Evolutionary conservation across 2,888 invertebrate genomes (phyloP).

Genomic region (Tinea semifulvella): DNA sequence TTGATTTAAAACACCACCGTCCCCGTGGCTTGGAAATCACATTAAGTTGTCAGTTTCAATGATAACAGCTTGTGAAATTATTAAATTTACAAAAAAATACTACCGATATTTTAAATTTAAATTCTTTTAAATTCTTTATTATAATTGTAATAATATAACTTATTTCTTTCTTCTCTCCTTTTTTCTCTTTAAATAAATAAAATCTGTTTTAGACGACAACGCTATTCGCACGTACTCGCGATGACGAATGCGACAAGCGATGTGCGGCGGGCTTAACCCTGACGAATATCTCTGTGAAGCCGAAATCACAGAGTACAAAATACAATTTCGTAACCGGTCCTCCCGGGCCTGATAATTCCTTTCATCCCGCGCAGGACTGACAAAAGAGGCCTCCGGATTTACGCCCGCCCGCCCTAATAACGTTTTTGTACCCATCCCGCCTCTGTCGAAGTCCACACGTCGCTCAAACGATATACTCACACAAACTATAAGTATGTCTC

Average conservation of each 20-base stretch:
- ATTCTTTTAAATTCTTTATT: no score
- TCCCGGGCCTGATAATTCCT: slow-evolving; percentile 30
- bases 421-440: slow-evolving; percentile 30
- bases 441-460: slow-evolving; percentile 4
- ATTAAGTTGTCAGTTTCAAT: no score
- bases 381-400: slow-evolving; percentile 31
- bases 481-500: slow-evolving; percentile 8
- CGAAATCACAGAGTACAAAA: slow-evolving; percentile 18
- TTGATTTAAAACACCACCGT: no score
- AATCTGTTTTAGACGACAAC: no score
- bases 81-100: no score
- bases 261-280: background rate
- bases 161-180: no score
- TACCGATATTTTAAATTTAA: no score
- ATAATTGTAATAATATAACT: no score
- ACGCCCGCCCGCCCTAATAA: slow-evolving; percentile 30
- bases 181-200: no score
- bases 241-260: background rate
- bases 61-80: no score
- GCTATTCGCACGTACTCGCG: background rate
- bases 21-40: no score
- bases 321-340: slow-evolving; percentile 18
- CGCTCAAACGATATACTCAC: background rate
- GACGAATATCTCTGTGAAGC: slow-evolving; percentile 15
- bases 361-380: slow-evolving; percentile 24